Evolutionary conservation across 2,113 vertebrate genomes (phyloP).

Genomic region (Ploceus nigricollis): DNA sequence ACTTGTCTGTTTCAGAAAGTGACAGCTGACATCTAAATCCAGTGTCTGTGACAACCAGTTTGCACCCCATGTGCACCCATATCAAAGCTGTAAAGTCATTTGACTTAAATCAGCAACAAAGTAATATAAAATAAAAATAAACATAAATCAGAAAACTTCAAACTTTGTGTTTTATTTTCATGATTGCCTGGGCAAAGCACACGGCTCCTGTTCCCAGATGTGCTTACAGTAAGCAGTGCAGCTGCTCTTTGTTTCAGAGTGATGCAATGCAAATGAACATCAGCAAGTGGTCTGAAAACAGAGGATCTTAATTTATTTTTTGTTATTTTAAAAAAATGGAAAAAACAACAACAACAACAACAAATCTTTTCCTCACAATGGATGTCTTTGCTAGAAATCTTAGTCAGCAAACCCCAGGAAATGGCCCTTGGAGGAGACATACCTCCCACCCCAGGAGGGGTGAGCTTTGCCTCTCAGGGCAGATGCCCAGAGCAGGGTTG

Average conservation of each 20-base stretch:
- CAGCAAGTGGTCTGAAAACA: neutral
- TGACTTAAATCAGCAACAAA: neutral
- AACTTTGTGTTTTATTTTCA: neutral
- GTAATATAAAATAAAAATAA: neutral
- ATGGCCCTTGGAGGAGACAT: neutral
- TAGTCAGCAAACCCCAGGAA: neutral
- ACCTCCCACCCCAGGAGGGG: neutral
- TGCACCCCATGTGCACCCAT: neutral
- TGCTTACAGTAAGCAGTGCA: neutral
- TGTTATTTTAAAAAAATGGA: too few species aligned
- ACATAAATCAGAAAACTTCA: neutral
- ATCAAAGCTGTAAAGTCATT: neutral
- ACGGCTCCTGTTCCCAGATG: neutral
- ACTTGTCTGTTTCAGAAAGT: conserved; percentile 51
- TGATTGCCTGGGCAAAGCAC: neutral
- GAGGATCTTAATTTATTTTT: neutral
- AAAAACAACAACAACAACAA: too few species aligned
- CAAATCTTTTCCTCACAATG: neutral
- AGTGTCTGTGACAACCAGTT: conserved; percentile 4
- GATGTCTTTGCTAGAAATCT: neutral
- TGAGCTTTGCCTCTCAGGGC: neutral
- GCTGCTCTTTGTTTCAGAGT: neutral
- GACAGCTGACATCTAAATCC: neutral
- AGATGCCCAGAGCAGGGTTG: too few species aligned
- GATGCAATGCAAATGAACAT: neutral